Base-by-base conservation (phyloP, 1,140 invertebrate species). In the Oedothorax gibbosus region DNA sequence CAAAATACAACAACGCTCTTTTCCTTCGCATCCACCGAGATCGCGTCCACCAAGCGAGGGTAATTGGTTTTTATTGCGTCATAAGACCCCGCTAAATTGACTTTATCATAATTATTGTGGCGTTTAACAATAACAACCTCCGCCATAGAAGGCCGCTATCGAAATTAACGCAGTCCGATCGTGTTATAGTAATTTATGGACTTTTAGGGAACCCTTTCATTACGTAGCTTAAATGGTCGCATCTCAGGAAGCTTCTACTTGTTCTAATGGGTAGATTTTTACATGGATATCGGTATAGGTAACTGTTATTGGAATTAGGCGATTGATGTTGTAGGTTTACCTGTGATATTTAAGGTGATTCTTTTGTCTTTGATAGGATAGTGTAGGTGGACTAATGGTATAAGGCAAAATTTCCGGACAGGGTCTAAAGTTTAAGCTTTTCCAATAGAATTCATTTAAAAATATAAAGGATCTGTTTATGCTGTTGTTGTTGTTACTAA, bases 51-150 rank as follows among this genome's bases (percentile, higher is more conserved):
- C 76, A 75, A 84, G 50, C 68, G 81, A 18, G 60, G 68, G 72
- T 84, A 84, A 84, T 84, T 84, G 81, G 71, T 84, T 84, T 84
- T 84, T 84, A 84, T 75, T 84, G 62, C 81, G 81, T 75, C 81
- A 76, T 84, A 84, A 84, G 81, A 72, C 81, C 50, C 60, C 81
- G 72, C 72, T 84, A 84, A 84, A 84, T 84, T 84, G 71, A 84
- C 81, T 84, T 84, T 84, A 84, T 84, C 81, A 76, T 84, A 84
- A 84, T 84, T 84, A 84, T 82, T 82, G 80, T 84, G 56, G 81
- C 81, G 71, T 66, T 75, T 76, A 35, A 84, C 81, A 84, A 84
- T 84, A 84, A 84, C 76, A 84, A 84, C 72, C 18, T 75, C 71
- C 60, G 60, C 54, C 51, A 60, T 60, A 60, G 71, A 64, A 64